Evolutionary conservation across 2,113 vertebrate species (phyloP).

Genomic region (Xiphophorus couchianus): DNA sequence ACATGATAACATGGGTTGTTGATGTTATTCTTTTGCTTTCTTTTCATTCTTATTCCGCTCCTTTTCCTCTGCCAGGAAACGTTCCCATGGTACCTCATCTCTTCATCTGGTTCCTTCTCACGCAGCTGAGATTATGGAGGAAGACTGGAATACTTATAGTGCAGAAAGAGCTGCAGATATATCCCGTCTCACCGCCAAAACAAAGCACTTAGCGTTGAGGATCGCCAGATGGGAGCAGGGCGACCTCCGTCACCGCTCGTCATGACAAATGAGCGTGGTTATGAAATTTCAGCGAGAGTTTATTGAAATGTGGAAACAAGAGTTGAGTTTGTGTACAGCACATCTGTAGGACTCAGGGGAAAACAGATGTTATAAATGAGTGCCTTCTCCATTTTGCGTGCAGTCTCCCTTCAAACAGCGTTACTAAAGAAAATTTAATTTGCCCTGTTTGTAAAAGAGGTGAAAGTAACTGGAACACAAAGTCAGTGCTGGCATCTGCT

Average conservation of each 20-base stretch:
- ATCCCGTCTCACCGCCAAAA: constrained; percentile 34
- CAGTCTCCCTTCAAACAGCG: constrained; percentile 39
- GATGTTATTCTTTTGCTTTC: constrained; percentile 8
- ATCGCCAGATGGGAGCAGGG: constrained; percentile 35
- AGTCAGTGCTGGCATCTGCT: constrained; percentile 24
- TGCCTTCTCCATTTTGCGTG: constrained; percentile 28
- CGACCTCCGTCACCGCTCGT: constrained; percentile 49
- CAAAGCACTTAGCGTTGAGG: constrained; percentile 32
- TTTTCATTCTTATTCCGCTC: constrained; percentile 32
- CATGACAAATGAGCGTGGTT: constrained; percentile 60
- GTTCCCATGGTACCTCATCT: constrained; percentile 62
- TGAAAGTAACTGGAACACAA: constrained; percentile 16
- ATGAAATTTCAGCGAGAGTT: constrained; percentile 54
- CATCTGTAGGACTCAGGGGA: constrained; percentile 44
- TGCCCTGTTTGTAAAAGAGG: constrained; percentile 42
- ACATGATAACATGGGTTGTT: constrained; percentile 25
- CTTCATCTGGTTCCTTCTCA: constrained; percentile 64
- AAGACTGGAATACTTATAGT: constrained; percentile 66
- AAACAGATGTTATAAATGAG: constrained; percentile 53
- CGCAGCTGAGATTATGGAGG: constrained; percentile 59
- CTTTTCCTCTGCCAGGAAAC: constrained; percentile 39
- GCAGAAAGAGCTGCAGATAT: constrained; percentile 21
- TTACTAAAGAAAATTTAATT: constrained; percentile 24
- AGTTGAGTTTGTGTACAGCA: constrained; percentile 31
- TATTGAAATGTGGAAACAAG: constrained; percentile 56